phyloP scores from a whole-genome alignment of 2,888 invertebrate species.

The Nematopogon swammerdamellus region DNA sequence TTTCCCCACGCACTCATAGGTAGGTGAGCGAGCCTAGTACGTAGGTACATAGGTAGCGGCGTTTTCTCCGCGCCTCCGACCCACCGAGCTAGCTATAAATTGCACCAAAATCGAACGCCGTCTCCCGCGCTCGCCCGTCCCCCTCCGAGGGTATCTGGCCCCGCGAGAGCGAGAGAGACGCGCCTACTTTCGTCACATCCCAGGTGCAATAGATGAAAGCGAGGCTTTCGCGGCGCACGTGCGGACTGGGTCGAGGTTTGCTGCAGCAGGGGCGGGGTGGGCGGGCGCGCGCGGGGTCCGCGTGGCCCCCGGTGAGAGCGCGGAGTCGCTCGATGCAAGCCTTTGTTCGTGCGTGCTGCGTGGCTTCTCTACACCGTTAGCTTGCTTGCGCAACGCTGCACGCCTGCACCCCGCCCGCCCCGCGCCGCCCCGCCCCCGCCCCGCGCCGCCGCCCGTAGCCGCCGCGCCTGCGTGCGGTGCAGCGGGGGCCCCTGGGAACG shows the following conservation, averaged over 20 bases:
- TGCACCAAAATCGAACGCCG: neutral
- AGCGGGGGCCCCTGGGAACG: no score
- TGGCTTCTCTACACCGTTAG: constrained; percentile 21
- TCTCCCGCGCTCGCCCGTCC: neutral
- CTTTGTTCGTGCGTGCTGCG: constrained; percentile 21
- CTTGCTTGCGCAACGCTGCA: neutral
- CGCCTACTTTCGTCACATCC: neutral
- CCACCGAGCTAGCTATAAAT: neutral
- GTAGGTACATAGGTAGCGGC: no score
- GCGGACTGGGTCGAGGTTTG: neutral
- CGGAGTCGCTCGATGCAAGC: constrained; percentile 26
- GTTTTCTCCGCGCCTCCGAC: no score
- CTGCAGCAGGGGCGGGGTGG: neutral
- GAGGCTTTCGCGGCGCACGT: neutral
- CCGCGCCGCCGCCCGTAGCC: neutral
- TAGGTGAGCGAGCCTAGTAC: no score
- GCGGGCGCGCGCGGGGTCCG: neutral
- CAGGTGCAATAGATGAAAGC: neutral
- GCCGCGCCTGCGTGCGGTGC: neutral
- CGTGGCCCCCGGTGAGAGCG: constrained; percentile 6
- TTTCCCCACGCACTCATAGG: no score
- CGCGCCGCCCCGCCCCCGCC: neutral
- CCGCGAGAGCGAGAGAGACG: neutral
- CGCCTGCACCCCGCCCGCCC: neutral
- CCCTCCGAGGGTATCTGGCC: no score